These are phyloP conservation scores for Himantopus leucocephalus DNA, from an alignment of 2,113 vertebrate species.

Conservation along the genomic window DNA sequence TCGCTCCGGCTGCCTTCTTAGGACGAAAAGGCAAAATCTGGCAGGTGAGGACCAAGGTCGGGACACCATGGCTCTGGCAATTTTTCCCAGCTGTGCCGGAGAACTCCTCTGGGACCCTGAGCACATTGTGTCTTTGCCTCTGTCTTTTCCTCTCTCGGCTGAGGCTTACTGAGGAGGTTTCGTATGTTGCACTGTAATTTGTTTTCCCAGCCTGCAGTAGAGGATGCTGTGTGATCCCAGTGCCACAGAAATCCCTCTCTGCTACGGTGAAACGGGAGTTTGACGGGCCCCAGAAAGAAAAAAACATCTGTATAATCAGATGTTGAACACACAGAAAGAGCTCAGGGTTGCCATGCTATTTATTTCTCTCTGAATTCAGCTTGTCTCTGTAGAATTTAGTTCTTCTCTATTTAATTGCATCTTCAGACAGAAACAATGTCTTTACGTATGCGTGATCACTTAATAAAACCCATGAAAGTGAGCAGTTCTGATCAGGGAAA, in stretches of 20 bases:
- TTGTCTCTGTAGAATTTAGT: neutral
- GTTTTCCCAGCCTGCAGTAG: neutral
- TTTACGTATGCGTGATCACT: neutral
- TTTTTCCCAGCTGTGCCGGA: neutral
- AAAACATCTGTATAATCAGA: neutral
- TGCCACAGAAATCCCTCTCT: neutral
- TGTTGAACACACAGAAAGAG: neutral
- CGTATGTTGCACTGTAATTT: neutral
- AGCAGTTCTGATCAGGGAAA: neutral
- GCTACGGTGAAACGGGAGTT: neutral
- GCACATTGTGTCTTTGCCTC: neutral
- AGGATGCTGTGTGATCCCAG: neutral
- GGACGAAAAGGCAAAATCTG: neutral
- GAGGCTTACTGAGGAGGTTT: neutral
- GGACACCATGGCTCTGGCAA: neutral
- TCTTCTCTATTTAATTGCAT: neutral
- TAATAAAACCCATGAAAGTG: neutral
- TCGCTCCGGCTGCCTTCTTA: neutral
- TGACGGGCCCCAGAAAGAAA: neutral
- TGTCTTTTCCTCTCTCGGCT: neutral
- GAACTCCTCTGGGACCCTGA: neutral
- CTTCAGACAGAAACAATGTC: neutral
- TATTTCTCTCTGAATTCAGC: neutral
- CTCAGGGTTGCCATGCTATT: neutral
- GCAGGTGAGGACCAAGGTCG: neutral